Percentiles rank a stretch among this genome's conserved stretches.
phyloP scores from a whole-genome alignment of 1,140 invertebrate species.

The Scylla paramamosain region DNA sequence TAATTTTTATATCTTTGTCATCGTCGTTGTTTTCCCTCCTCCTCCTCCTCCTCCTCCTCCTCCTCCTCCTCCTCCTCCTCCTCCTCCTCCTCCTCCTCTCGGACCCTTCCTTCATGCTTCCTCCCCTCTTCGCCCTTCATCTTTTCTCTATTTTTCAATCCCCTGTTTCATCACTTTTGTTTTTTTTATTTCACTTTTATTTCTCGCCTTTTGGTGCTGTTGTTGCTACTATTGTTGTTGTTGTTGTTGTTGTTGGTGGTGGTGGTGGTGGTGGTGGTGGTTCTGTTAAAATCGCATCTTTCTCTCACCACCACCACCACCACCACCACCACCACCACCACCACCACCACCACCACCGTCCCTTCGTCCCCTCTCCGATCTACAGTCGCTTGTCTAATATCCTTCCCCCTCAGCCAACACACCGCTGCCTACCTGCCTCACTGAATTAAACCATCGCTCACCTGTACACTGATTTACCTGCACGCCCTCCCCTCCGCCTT shows the following conservation, averaged over 20 bases:
- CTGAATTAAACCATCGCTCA: slow-evolving; percentile 4
- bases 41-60: neutral
- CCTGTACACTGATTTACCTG: neutral
- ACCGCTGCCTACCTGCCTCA: neutral
- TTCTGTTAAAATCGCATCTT: neutral
- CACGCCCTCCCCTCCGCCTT: neutral
- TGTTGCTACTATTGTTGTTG: neutral
- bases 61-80: no score
- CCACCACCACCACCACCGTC: neutral
- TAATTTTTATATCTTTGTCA: neutral
- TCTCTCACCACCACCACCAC: neutral
- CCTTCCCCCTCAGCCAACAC: no score
- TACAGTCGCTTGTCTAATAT: no score
- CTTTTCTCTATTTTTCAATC: neutral
- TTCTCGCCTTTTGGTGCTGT: neutral
- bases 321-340: neutral
- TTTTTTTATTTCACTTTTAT: neutral
- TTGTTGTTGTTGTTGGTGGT: no score
- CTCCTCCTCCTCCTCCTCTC: no score
- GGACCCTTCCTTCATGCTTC: no score
- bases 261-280: slow-evolving; percentile 4
- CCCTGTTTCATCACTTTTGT: neutral
- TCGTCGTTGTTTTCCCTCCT: neutral
- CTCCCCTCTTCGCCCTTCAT: neutral
- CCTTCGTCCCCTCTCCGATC: no score